Evolutionary conservation across 2,888 invertebrate species (phyloP), one percentile per base, ranked within the genome.

Genomic region (Pyralis farinalis): DNA sequence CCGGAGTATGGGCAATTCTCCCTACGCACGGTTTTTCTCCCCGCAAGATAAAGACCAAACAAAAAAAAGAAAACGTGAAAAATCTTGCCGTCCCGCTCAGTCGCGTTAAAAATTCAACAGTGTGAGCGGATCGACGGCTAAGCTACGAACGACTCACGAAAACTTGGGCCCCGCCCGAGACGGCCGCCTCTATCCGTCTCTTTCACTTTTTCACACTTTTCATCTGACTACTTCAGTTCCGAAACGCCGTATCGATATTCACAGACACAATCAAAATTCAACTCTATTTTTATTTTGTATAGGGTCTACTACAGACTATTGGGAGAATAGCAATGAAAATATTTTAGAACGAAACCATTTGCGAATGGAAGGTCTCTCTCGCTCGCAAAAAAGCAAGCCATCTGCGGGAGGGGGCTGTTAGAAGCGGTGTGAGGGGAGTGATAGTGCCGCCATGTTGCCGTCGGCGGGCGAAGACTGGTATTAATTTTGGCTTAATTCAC

Each of bases 141-240:
- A 86, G 75, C 87, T 77, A 74, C 79, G 80, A 86, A 85, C 82
- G 86, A 87, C 81, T 86, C 85, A 86, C 88, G 87, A 86, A 85
- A 85, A 85, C 87, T 87, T 85, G 83, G 73, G 81, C 86, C 66
- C 86, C 86, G 85, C 86, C 88, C 88, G 87, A 87, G 87, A 85
- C 80, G 82, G 72, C 65, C 66, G 81, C 76, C 77, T 85, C 85
- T 88, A 88, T 87, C 87, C 77, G 76, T 88, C 88, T 84, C 88
- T 87, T 85, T 88, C 88, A 74, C 73, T 88, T 88, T 88, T 88
- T 88, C 83, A 83, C 86, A 88, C 87, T 88, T 88, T 88, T 88
- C 86, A 84, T 76, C 58, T 66, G 51, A 53, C 46, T 38, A n/a
- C 11, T 45, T 31, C 50, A 59, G 37, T 37, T 49, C 3, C 34